Evolutionary conservation across 1,140 invertebrate genomes (phyloP).

Genomic region (Leptinotarsa defecta): DNA sequence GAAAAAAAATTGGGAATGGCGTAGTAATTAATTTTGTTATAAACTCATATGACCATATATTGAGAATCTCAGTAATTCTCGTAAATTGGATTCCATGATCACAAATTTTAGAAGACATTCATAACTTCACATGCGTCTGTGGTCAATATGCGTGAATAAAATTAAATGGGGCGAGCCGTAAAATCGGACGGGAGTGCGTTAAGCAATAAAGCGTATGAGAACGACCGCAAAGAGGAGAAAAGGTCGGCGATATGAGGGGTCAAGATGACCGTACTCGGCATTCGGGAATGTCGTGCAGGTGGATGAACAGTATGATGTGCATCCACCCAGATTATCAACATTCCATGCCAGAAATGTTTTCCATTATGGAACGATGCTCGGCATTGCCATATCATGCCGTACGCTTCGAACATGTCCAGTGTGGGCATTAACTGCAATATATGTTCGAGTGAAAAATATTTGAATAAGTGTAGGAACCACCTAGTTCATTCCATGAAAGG

Average conservation of each 20-base stretch:
- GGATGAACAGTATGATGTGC: constrained; percentile 29
- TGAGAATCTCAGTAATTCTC: neutral
- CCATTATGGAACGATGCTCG: constrained; percentile 37
- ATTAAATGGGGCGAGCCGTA: constrained; percentile 30
- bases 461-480: too few relatives aligned
- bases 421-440: neutral
- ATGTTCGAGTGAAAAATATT: neutral
- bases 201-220: constrained; percentile 28
- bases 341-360: constrained; percentile 45
- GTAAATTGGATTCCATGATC: constrained; percentile 5
- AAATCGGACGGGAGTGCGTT: constrained; percentile 26
- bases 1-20: too few relatives aligned
- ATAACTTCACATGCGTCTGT: constrained; percentile 17
- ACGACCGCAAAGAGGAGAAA: constrained; percentile 30
- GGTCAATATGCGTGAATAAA: constrained; percentile 31
- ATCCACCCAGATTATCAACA: constrained; percentile 45
- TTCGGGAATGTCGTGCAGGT: constrained; percentile 39
- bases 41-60: neutral
- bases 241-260: constrained; percentile 28
- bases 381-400: constrained; percentile 34
- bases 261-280: constrained; percentile 37
- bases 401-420: constrained; percentile 7
- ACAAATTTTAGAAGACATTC: constrained; percentile 11
- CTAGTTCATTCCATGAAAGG: too few relatives aligned
- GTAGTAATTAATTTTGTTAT: too few relatives aligned